Evolutionary conservation across 2,797 vertebrate genomes (phyloP).

Genomic region (Malacoraja senta): DNA sequence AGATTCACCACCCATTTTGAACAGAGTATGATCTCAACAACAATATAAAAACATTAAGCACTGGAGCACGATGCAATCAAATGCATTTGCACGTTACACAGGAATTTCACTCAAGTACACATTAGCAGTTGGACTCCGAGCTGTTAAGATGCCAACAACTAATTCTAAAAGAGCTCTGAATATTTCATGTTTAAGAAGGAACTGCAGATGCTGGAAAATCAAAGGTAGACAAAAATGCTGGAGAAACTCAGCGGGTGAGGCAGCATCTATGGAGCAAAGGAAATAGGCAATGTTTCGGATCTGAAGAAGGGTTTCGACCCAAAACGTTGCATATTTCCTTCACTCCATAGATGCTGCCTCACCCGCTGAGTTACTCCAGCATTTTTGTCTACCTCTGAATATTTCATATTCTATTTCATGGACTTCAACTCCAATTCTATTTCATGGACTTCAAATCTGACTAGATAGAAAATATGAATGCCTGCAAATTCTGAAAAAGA

Average conservation of each 20-base stretch:
- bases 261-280: too few relatives aligned
- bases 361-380: too few relatives aligned
- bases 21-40: not conserved
- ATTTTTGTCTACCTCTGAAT: too few relatives aligned
- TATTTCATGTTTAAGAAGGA: slow-evolving; percentile 22
- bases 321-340: too few relatives aligned
- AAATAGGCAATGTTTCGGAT: too few relatives aligned
- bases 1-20: too few relatives aligned
- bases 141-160: slow-evolving; percentile 33
- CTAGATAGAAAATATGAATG: not conserved
- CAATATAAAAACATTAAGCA: not conserved
- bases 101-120: slow-evolving; percentile 44
- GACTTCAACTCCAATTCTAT: not conserved
- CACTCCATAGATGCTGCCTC: too few relatives aligned
- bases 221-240: too few relatives aligned
- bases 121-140: slow-evolving; percentile 37
- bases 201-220: too few relatives aligned
- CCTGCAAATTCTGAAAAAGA: not conserved
- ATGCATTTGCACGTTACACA: slow-evolving; percentile 35
- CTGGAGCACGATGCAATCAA: not conserved
- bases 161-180: slow-evolving; percentile 38
- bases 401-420: too few relatives aligned
- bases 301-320: too few relatives aligned
- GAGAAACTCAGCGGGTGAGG: too few relatives aligned
- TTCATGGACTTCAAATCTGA: not conserved